phyloP scores from a whole-genome alignment of 1,140 invertebrate species.

The Trichomalopsis sarcophagae region DNA sequence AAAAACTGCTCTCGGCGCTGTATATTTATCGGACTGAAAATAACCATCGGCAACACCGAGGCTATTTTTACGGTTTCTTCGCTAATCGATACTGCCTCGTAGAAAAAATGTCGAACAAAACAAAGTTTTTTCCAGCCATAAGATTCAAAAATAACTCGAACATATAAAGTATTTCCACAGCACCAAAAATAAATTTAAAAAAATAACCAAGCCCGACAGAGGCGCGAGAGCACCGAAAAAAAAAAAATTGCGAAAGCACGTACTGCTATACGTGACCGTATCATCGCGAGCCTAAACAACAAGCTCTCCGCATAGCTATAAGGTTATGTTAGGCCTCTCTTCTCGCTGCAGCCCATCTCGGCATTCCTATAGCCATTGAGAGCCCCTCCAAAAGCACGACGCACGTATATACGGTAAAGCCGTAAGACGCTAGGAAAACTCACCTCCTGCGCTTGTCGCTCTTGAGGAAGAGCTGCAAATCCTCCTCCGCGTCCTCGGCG shows the following conservation, averaged over 20 bases:
- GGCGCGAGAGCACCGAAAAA: no score
- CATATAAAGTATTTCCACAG: background rate
- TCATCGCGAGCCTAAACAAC: background rate
- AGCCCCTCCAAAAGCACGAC: background rate
- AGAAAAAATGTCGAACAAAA: background rate
- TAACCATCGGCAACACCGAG: background rate
- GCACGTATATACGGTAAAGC: background rate
- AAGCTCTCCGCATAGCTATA: background rate
- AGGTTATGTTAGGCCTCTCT: conserved; percentile 14
- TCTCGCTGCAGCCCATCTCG: background rate
- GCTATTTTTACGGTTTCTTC: background rate
- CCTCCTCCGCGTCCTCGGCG: conserved; percentile 68
- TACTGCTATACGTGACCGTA: no score
- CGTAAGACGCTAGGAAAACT: conserved; percentile 1
- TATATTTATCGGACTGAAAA: background rate
- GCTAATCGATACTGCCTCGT: background rate
- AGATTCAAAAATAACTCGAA: background rate
- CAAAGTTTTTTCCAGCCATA: no score
- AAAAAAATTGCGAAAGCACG: no score
- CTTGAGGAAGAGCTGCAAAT: conserved; percentile 64
- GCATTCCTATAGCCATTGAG: background rate
- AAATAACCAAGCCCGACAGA: background rate
- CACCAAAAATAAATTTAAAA: background rate
- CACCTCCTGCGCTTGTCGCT: conserved; percentile 67
- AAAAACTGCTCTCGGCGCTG: background rate